Evolutionary conservation across 2,797 vertebrate genomes (phyloP).

Genomic region (Lophotriccus pileatus): DNA sequence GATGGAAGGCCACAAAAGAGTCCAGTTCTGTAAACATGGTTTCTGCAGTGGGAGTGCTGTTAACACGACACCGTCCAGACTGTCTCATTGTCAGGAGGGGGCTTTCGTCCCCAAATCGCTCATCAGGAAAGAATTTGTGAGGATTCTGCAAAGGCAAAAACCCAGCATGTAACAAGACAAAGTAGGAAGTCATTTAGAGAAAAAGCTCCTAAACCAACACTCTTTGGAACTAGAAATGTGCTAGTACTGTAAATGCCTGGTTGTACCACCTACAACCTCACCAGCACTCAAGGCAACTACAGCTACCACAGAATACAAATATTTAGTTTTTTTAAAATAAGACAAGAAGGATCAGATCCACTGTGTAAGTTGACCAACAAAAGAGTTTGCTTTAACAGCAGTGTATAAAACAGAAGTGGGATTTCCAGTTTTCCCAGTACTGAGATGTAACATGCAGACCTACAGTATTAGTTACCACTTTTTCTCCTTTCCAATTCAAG

Average conservation of each 20-base stretch:
- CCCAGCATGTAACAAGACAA: background rate
- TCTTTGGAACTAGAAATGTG: background rate
- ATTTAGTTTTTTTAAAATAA: no score
- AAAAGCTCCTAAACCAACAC: background rate
- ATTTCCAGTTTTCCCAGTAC: background rate
- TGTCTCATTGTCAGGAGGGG: constrained; percentile 92
- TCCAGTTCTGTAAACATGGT: constrained; percentile 96
- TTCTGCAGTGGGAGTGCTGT: constrained; percentile 93
- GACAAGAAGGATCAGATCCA: background rate
- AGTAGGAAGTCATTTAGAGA: background rate
- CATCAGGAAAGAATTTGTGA: constrained; percentile 98
- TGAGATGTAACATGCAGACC: rapidly evolving
- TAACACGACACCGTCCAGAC: constrained; percentile 89
- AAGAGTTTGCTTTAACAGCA: background rate
- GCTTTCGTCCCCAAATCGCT: constrained; percentile 97
- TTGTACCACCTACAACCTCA: background rate
- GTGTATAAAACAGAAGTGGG: background rate
- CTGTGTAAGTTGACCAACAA: background rate
- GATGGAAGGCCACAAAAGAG: constrained; percentile 93
- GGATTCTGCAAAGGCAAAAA: constrained; percentile 84
- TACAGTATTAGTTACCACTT: background rate
- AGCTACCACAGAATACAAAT: background rate
- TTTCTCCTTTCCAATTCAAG: background rate
- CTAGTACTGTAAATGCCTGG: background rate
- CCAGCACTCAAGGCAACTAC: background rate